Evolutionary conservation across 2,888 invertebrate species (phyloP), one percentile per base, ranked within the genome.

Genomic region (Boloria euphrosyne): DNA sequence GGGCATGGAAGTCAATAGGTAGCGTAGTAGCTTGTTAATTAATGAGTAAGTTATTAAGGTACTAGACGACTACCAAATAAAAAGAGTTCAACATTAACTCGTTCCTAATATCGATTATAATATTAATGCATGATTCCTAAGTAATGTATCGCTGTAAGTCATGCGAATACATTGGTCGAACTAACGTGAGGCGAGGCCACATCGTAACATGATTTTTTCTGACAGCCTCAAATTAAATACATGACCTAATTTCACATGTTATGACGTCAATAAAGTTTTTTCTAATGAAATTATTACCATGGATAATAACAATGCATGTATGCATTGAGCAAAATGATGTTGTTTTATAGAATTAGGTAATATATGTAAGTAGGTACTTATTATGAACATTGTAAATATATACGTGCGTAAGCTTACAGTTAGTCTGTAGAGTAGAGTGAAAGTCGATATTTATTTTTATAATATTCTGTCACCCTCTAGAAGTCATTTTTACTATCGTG

Each of bases 191-290:
- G 77, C 86, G 84, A 88, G 87, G 86, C 78, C 82, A 74, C 69
- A 72, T 75, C 68, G 74, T 76, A 75, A 74, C 72, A 80, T 80
- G 74, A 76, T 78, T 79, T 80, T 79, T 86, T 87, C 87, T 85
- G 76, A 80, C 78, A 80, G 75, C 77, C 74, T 80, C 73, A 78
- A 79, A 83, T 82, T 81, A 80, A 85, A 86, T 83, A 86, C 80
- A 82, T 85, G 90, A 87, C 90, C 89, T 81, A 89, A 85, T 89
- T 85, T 65, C 65, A 65, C 62, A 64, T 80, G 75, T 77, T 81
- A 83, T 90, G 89, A 89, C 90, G 89, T 89, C 86, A 88, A 82
- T 80, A 74, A 14, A 22, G 60, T 55, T 62, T 66, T n/a, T 66
- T 43, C 1, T 46, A 58, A 38, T 59, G 57, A 54, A 59, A 65